Base-by-base conservation (phyloP, 1,140 invertebrate genomes). In the Nephila pilipes region DNA sequence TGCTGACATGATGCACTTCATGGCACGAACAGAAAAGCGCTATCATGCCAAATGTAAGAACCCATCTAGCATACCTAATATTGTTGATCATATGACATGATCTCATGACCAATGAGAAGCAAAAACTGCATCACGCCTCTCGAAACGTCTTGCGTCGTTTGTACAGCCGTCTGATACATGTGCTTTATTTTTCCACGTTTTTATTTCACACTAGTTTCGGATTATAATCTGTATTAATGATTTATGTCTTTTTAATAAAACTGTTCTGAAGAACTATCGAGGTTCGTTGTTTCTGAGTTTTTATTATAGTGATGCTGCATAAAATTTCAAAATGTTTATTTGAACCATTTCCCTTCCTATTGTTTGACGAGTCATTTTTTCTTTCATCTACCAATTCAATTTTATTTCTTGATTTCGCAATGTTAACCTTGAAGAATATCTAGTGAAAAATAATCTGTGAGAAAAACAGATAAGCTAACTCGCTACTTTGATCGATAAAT, bases 351-450 rank as follows among this genome's bases (percentile, higher is more conserved):
- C 46, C n/a, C n/a, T 8, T 46, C 25, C 2, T 65, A 65, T 65
- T 25, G n/a, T 25, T 29, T 65, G n/a, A 65, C 12, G 25, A 29
- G 12, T 65, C 10, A 10, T n/a, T n/a, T 25, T 25, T 25, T 20
- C 8, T 14, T 12, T 3, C n/a, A 25, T 65, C 25, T n/a, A 65
- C 25, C 22, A 12, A 22, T 25, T 65, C 46, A 65, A 25, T 65
- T 25, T 65, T 60, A 60, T 60, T 60, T n/a, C 10, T 65, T 65
- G 63, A 14, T 65, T 25, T 65, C 63, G 63, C 25, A 65, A 65
- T 46, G 63, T 25, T 65, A 65, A 25, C 63, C 63, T 65, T 65
- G 63, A 65, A 65, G 22, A 63, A 65, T 25, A 63, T 65, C n/a
- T 14, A 65, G 25, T 65, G 63, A 65, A 65, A 65, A 65, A 65